phyloP scores from a whole-genome alignment of 2,888 invertebrate species.

The Pantelozetes paolii region DNA sequence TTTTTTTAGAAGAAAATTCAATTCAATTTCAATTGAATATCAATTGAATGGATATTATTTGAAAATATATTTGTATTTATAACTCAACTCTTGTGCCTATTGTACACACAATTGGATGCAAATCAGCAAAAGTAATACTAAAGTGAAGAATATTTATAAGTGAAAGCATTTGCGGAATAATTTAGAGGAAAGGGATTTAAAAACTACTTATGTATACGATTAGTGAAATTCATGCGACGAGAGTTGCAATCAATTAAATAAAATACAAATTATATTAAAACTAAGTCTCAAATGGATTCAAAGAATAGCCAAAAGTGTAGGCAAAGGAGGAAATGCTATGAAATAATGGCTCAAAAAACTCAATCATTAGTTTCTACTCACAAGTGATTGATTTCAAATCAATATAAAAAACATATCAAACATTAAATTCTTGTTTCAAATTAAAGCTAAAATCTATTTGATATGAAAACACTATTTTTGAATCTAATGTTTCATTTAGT shows the following conservation, averaged over 20 bases:
- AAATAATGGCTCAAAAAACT: not conserved
- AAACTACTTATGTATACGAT: no score
- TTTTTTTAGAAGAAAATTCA: no score
- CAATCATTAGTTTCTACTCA: not conserved
- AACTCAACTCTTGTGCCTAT: no score
- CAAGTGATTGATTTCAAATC: not conserved
- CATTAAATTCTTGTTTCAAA: not conserved
- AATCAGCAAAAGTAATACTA: not conserved
- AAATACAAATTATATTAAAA: no score
- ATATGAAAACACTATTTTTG: not conserved
- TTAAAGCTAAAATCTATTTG: not conserved
- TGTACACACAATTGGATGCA: no score
- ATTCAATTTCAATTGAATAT: no score
- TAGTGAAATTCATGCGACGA: not conserved
- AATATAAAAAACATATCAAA: constrained; percentile 12
- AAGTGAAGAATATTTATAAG: not conserved
- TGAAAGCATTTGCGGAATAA: no score
- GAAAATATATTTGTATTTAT: not conserved
- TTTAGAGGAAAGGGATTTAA: not conserved
- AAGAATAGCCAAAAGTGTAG: no score
- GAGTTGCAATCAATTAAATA: not conserved
- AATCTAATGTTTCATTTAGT: not conserved
- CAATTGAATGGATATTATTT: not conserved
- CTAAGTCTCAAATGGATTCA: no score
- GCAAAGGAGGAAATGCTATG: no score